Conservation (phyloP, 2,888 invertebrate species). For the Tetramorium bicarinatum region DNA sequence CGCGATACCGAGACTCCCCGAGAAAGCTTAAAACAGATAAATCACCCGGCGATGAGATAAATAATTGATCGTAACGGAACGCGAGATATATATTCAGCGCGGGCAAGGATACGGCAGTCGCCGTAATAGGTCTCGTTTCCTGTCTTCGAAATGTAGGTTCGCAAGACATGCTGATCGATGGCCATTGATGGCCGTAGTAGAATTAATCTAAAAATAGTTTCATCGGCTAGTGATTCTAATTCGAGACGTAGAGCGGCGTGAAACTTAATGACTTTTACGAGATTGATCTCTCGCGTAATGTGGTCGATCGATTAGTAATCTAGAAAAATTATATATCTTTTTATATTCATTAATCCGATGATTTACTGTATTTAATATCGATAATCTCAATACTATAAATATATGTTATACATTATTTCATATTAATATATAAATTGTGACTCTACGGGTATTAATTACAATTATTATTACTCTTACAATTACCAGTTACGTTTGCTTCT, state of each 20-base stretch:
- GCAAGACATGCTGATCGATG: constrained; percentile 21
- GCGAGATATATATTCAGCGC: constrained; percentile 6
- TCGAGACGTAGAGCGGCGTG: background rate
- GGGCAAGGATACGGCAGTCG: background rate
- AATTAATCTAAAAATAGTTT: constrained; percentile 32
- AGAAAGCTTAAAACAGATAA: constrained; percentile 46
- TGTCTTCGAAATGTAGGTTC: constrained; percentile 18
- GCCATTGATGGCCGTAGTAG: constrained; percentile 4
- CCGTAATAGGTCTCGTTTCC: constrained; percentile 29
- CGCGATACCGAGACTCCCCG: constrained; percentile 47
- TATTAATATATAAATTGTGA: background rate
- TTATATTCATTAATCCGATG: background rate
- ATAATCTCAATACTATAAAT: background rate
- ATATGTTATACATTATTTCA: background rate
- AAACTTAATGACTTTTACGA: constrained; percentile 15
- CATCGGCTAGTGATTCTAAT: background rate
- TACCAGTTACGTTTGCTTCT: too few species aligned
- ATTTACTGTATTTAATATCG: background rate
- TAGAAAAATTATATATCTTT: background rate
- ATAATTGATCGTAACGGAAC: constrained; percentile 44
- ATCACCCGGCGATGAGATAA: constrained; percentile 38
- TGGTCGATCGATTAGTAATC: background rate
- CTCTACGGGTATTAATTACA: background rate
- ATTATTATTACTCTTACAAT: background rate
- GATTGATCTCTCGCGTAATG: background rate